A percentile compares a stretch with the other conserved stretches of the same genome.
These are phyloP conservation scores for Porites evermanni DNA, from an alignment of 92 coral and sea anemone genomes.

Conservation along the genomic window DNA sequence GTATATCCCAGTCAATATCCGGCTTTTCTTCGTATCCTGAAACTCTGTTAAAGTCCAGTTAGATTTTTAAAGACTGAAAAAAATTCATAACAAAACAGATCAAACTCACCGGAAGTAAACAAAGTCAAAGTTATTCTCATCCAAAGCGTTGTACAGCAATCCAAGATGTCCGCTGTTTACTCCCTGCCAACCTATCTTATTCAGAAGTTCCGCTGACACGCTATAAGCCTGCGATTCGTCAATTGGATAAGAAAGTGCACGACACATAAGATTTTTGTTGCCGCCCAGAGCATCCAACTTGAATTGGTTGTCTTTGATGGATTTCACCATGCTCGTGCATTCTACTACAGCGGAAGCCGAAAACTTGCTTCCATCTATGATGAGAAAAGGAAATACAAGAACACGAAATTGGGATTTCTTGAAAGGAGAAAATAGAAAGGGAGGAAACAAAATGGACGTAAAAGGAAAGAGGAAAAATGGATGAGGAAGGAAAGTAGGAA, in stretches of 20 bases:
- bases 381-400: neutral
- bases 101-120: slow-evolving; percentile 29
- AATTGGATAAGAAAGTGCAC: slow-evolving; percentile 22
- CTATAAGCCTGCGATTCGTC: slow-evolving; percentile 13
- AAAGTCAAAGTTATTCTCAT: slow-evolving; percentile 44
- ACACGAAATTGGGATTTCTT: neutral
- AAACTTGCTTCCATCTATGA: neutral
- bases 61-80: neutral
- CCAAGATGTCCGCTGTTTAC: slow-evolving; percentile 53
- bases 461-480: neutral
- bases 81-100: neutral
- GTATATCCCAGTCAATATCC: no score
- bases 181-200: slow-evolving; percentile 55
- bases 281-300: neutral
- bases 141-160: slow-evolving; percentile 25
- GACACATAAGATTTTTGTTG: slow-evolving; percentile 26
- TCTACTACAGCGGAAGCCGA: slow-evolving; percentile 1
- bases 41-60: no score
- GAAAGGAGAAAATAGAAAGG: neutral
- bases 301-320: slow-evolving; percentile 17
- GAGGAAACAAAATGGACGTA: neutral
- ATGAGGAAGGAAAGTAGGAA: neutral
- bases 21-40: no score
- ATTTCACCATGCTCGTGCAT: slow-evolving; percentile 31
- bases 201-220: slow-evolving; percentile 52